Evolutionary conservation across 1,140 invertebrate species (phyloP), one percentile per base, ranked within the genome.

Genomic region (Tribolium madens): DNA sequence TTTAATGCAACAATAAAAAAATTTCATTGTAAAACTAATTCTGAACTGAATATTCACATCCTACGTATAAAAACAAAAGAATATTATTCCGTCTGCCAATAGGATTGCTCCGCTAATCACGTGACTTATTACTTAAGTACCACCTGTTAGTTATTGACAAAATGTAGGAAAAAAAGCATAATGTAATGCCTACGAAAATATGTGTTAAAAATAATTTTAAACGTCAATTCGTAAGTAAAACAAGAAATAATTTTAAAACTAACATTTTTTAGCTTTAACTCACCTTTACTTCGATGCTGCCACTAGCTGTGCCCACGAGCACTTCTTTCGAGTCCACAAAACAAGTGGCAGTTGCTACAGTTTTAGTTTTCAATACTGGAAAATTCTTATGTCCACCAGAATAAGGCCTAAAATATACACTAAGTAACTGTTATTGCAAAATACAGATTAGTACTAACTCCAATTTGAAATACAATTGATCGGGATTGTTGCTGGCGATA

Each of bases 261-360:
- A n/a, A n/a, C 9, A 42, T 10, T n/a, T 42, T 42, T 31, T 64
- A 75, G 48, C 3, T n/a, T n/a, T n/a, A n/a, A 73, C 47, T 46
- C 42, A 78, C 57, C 18, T 69, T 75, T 15, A 79, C 57, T 64
- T 79, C 78, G n/a, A 79, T 77, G 53, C 64, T 75, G 5, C 80
- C 80, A 12, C 72, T 76, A 31, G 50, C 42, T 14, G 79, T 78
- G 5, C 73, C 78, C 18, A 80, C 60, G 7, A 82, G 42, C 10
- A 81, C 76, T 15, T 78, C 74, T 47, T 52, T 50, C 1, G 76
- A 31, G 75, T 81, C 15, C n/a, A 79, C 53, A 64, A 76, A 82
- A 18, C 81, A 82, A 0, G 79, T 75, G 3, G 77, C 68, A 36
- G 73, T 76, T 26, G 80, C 73, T 18, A 79, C 80, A 26, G 80